Conservation (phyloP, 1,140 invertebrate species). For the Papilio xuthus region DNA sequence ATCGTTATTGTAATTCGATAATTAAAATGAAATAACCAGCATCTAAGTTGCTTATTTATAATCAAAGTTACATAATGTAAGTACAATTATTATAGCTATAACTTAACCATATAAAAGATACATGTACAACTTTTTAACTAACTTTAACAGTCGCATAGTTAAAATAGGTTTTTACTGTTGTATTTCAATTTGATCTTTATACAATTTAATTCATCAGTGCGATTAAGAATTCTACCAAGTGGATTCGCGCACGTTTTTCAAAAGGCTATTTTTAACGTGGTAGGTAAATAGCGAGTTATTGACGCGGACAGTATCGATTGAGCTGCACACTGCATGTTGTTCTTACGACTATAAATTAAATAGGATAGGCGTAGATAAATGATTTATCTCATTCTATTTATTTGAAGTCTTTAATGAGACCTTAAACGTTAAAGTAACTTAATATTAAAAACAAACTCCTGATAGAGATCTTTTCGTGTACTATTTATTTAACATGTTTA, state of each 20-base stretch:
- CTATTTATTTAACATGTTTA: no score
- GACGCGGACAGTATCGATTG: constrained; percentile 20
- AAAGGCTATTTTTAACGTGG: background rate
- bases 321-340: background rate
- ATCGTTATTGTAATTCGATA: no score
- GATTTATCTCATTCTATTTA: background rate
- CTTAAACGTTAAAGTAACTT: no score
- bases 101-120: no score
- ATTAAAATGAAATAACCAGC: no score
- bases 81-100: no score
- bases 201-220: background rate
- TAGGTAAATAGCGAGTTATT: constrained; percentile 9
- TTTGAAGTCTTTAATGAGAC: no score
- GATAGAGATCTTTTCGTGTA: background rate
- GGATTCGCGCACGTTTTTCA: background rate
- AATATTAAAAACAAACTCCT: no score
- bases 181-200: background rate
- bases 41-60: no score
- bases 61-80: no score
- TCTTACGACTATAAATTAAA: background rate
- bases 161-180: background rate
- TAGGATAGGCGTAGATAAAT: background rate
- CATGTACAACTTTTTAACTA: no score
- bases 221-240: background rate
- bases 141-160: background rate